Evolutionary conservation across 2,797 vertebrate genomes (phyloP).

Genomic region (Emys orbicularis): DNA sequence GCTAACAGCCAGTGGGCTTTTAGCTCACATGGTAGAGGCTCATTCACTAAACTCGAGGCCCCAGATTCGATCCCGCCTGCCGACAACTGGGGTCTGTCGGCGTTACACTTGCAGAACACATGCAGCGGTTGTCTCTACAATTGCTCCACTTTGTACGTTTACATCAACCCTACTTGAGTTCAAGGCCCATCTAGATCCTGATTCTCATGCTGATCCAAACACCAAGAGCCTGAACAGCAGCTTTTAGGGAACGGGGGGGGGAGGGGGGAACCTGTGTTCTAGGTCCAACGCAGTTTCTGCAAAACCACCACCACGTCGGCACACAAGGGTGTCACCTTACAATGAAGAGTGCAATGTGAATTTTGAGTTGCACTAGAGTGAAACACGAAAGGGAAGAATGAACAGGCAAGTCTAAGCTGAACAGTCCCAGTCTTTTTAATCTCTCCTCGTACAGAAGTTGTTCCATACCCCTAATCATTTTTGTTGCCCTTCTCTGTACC

Average conservation of each 20-base stretch:
- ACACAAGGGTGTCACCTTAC: not conserved
- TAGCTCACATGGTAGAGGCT: too few species aligned
- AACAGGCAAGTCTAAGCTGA: not conserved
- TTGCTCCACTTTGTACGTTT: not conserved
- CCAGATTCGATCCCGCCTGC: too few species aligned
- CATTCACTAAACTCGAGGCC: too few species aligned
- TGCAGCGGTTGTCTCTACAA: accelerated
- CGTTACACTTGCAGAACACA: not conserved
- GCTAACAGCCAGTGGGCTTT: too few species aligned
- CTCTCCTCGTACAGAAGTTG: too few species aligned
- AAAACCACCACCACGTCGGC: not conserved
- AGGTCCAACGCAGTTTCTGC: not conserved
- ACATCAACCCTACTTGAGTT: not conserved
- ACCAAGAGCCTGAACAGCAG: not conserved
- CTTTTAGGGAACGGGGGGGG: not conserved
- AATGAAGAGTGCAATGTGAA: not conserved
- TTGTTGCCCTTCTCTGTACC: too few species aligned
- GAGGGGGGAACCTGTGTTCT: too few species aligned
- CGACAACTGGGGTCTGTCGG: too few species aligned
- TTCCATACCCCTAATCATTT: too few species aligned
- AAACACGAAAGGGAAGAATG: not conserved
- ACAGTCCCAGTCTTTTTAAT: not conserved
- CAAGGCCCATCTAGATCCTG: not conserved
- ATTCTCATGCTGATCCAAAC: too few species aligned
- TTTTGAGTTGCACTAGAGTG: not conserved